phyloP scores from a whole-genome alignment of 2,797 vertebrate species.

The Apogon hyalosoma region DNA sequence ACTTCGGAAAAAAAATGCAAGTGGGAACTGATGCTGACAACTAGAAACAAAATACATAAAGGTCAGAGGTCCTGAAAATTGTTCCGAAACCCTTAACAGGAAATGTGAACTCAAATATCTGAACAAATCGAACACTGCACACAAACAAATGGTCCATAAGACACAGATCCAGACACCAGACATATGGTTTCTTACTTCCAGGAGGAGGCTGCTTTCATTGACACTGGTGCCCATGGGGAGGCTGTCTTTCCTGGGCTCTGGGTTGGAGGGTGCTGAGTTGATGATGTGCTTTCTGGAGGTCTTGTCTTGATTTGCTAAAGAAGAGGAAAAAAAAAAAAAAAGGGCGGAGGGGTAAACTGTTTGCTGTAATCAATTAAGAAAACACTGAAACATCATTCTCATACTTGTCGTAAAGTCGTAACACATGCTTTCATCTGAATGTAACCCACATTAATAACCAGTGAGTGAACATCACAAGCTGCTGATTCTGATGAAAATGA shows the following conservation, averaged over 20 bases:
- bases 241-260: constrained; percentile 78
- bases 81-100: no score
- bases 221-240: constrained; percentile 34
- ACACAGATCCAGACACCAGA: constrained; percentile 10
- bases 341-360: constrained; percentile 7
- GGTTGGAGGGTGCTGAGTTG: constrained; percentile 67
- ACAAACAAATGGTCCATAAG: background rate
- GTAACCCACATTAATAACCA: no score
- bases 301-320: constrained; percentile 74
- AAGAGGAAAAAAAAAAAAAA: constrained; percentile 13
- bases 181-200: constrained; percentile 76
- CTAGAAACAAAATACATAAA: no score
- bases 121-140: no score
- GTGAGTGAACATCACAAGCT: no score
- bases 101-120: no score
- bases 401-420: no score
- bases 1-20: no score
- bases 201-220: constrained; percentile 81
- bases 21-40: no score
- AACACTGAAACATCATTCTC: background rate
- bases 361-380: background rate
- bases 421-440: no score
- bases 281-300: constrained; percentile 70
- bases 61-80: no score
- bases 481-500: no score